phyloP scores from a whole-genome alignment of 1,140 invertebrate species.

The fruit fly (Drosophila melanogaster) region Release_6_plus_ISO1_MT NT_037436.4:18328001-18328500 shows the following conservation, averaged over 20 bases:
- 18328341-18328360: neutral
- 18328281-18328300: constrained; percentile 64
- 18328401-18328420: constrained; percentile 82
- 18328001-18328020: constrained; percentile 38
- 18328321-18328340: constrained; percentile 72
- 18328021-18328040: constrained; percentile 75
- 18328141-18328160: constrained; percentile 57
- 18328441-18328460: constrained; percentile 84
- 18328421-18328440: constrained; percentile 83
- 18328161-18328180: constrained; percentile 60
- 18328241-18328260: constrained; percentile 74
- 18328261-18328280: constrained; percentile 1
- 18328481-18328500: neutral
- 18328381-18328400: constrained; percentile 42
- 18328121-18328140: constrained; percentile 76
- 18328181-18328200: constrained; percentile 77
- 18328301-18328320: constrained; percentile 70
- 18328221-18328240: constrained; percentile 28
- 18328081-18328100: constrained; percentile 9
- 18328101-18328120: constrained; percentile 75
- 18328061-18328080: constrained; percentile 76
- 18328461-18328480: constrained; percentile 25
- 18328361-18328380: constrained; percentile 3
- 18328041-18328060: constrained; percentile 75
- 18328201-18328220: constrained; percentile 65